phyloP scores from a whole-genome alignment of 92 coral and sea anemone species.

The Montipora capitata region DNA sequence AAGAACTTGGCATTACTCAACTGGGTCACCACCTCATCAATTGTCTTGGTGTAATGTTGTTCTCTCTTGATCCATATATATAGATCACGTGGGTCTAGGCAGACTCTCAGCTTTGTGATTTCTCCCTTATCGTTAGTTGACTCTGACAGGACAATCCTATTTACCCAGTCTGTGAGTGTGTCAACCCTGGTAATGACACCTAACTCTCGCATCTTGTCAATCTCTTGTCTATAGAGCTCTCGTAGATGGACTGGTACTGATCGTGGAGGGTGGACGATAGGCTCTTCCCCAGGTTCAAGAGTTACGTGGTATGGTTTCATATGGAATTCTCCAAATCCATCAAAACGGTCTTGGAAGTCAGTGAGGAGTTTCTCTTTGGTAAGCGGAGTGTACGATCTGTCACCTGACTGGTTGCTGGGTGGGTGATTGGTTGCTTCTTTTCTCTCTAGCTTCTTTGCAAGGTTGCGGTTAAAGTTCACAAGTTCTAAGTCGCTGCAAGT shows the following conservation, averaged over 20 bases:
- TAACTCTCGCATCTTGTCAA: constrained; percentile 41
- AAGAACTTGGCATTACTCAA: constrained; percentile 67
- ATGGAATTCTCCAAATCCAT: constrained; percentile 47
- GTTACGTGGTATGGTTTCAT: constrained; percentile 71
- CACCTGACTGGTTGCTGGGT: neutral
- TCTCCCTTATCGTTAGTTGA: constrained; percentile 60
- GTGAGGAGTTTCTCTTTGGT: constrained; percentile 28
- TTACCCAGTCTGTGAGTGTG: constrained; percentile 37
- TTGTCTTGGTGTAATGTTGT: constrained; percentile 52
- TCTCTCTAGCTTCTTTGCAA: neutral
- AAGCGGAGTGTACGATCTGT: neutral
- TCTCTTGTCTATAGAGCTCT: constrained; percentile 4
- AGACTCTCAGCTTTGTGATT: constrained; percentile 61
- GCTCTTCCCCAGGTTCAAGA: constrained; percentile 56
- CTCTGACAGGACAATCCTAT: constrained; percentile 13
- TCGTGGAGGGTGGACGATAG: constrained; percentile 61
- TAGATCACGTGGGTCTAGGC: constrained; percentile 48
- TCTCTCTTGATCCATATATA: constrained; percentile 54
- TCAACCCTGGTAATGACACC: constrained; percentile 12
- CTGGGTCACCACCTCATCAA: constrained; percentile 60
- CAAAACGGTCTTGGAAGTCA: constrained; percentile 51
- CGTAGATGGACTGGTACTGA: constrained; percentile 15
- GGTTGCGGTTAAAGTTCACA: constrained; percentile 59
- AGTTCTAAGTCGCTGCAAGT: constrained; percentile 55
- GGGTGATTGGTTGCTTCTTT: neutral